Evolutionary conservation across 2,888 invertebrate genomes (phyloP), one percentile per base, ranked within the genome.

Genomic region (Trissolcus brochymenae): DNA sequence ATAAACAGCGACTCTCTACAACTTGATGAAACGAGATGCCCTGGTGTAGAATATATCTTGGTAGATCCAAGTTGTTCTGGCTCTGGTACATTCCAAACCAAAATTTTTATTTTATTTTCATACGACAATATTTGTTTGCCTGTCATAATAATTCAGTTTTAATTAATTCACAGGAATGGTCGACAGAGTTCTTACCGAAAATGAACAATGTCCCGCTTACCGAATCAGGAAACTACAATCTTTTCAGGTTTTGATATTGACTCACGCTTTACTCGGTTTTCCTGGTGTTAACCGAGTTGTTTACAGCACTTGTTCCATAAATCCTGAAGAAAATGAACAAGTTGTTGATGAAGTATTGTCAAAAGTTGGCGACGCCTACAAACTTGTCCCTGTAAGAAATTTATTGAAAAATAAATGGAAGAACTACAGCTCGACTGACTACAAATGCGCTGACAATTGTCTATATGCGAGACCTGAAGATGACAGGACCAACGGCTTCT

Each of bases 21-120:
- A 29, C 90, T 96, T 21, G 91, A 92, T 82, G 90, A 90, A 11
- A 89, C 90, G 0, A 91, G 93, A 16, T 92, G 91, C 82, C 91
- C 92, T 29, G 91, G 93, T 81, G 95, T 98, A 0, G 94, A 96
- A 87, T 97, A 96, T 84, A 94, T 98, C 81, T 90, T 99, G n/a
- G 93, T 99, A 0, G 99, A 99, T 90, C 98, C 99, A 0, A 96
- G 97, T 67, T 99, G 99, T 89, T 96, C 97, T 21, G 98, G 99
- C 50, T 96, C 97, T 87, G 98, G 97, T 93, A 91, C 90, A 16
- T 17, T 74, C 40, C 14, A 9, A 40, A 25, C 16, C 14, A 1
- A 25, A 19, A 19, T 2, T 2, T 19, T 25, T 25, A 25, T 25
- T 25, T 25, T 6, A 60, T 35, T 43, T 40, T 41, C 21, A 7